These are phyloP conservation scores for Brachyistius frenatus DNA, from an alignment of 2,113 vertebrate species.

Conservation along the genomic window DNA sequence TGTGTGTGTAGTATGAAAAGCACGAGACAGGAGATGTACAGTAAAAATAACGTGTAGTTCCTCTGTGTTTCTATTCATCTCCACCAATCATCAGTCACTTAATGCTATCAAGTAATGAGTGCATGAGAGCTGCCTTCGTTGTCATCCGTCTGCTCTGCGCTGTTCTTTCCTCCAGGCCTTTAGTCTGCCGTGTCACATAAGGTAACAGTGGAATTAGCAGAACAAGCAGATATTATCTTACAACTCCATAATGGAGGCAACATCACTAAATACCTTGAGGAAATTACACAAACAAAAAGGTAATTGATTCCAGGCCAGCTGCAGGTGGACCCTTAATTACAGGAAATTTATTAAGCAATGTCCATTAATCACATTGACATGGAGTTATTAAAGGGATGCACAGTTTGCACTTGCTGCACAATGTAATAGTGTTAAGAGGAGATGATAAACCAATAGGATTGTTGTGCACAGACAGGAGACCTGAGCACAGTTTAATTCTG, in stretches of 20 bases:
- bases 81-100: constrained; percentile 40
- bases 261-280: constrained; percentile 76
- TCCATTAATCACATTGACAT: constrained; percentile 95
- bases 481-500: constrained; percentile 58
- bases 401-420: constrained; percentile 82
- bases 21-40: neutral
- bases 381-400: constrained; percentile 87
- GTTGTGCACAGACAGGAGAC: constrained; percentile 35
- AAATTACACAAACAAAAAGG: constrained; percentile 86
- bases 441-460: constrained; percentile 47
- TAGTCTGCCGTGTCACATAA: constrained; percentile 49
- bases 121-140: constrained; percentile 17
- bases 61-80: constrained; percentile 13
- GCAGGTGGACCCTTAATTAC: constrained; percentile 96
- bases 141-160: constrained; percentile 48
- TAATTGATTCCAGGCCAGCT: constrained; percentile 97
- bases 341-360: constrained; percentile 96
- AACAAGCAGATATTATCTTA: constrained; percentile 79
- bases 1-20: neutral
- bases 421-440: constrained; percentile 52
- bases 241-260: constrained; percentile 73
- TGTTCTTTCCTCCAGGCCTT: constrained; percentile 49
- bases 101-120: neutral
- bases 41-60: neutral
- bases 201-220: constrained; percentile 68